phyloP scores from a whole-genome alignment of 2,797 vertebrate genomes.

The Leucoraja ocellata region DNA sequence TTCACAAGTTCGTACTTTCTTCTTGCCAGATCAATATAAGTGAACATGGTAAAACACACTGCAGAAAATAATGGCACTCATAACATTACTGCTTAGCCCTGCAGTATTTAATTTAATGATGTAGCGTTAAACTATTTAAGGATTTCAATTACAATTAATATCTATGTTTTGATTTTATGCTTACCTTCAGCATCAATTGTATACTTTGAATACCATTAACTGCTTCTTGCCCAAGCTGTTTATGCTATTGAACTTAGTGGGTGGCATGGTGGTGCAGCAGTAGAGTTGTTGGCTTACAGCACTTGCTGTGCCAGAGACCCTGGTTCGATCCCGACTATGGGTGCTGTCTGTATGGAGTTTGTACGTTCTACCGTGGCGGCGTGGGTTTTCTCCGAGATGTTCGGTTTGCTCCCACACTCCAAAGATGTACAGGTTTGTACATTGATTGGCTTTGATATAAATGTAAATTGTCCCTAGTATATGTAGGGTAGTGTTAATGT shows the following conservation, averaged over 20 bases:
- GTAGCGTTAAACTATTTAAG: neutral
- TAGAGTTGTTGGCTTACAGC: no score
- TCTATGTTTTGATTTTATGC: neutral
- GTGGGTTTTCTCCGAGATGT: no score
- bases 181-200: neutral
- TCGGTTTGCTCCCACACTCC: no score
- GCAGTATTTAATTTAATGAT: neutral
- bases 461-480: no score
- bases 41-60: slow-evolving; percentile 44
- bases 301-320: no score
- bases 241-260: neutral
- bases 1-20: neutral
- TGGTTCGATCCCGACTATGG: no score
- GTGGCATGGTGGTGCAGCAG: no score
- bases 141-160: neutral
- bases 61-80: slow-evolving; percentile 44
- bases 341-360: no score
- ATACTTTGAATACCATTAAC: neutral
- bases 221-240: slow-evolving; percentile 2
- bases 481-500: no score
- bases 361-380: no score
- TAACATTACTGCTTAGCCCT: slow-evolving; percentile 8
- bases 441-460: no score
- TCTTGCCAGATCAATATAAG: slow-evolving; percentile 46
- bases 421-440: no score